Base-by-base conservation (phyloP, 2,888 invertebrate genomes). In the Dascillus cervinus region DNA sequence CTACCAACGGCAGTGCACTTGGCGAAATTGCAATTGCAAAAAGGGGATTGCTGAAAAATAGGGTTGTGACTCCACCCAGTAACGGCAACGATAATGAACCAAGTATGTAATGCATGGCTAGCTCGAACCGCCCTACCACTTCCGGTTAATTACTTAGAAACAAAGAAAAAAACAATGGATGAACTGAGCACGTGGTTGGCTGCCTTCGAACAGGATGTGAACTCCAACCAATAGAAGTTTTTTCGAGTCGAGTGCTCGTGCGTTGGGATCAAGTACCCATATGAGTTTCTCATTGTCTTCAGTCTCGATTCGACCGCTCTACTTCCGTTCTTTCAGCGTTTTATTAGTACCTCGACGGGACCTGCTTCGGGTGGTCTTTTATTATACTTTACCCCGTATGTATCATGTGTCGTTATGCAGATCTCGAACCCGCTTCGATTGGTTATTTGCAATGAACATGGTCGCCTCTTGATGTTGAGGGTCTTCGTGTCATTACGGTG, bases 121-220 rank as follows among this genome's bases (percentile, higher is more conserved):
- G 50, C 41, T 38, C 43, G 53, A 46, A 46, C 54, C 57, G 56
- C 57, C 58, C 56, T 52, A 47, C 54, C 51, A 55, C 58, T 57
- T 57, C 60, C 60, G 53, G 53, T 50, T 59, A 58, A 60, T 60
- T 59, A 60, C 54, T 43, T 46, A 51, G 52, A 54, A 55, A 56
- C 53, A 53, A 52, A 49, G 40, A 43, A 57, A 59, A n/a, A 61
- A 59, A 61, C 60, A 58, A 55, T 56, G 48, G 56, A 51, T 46
- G 50, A 48, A 42, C 43, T 34, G 19, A 44, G 44, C 50, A 47
- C 56, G 52, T 52, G 58, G 58, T 59, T 61, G 60, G 62, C 43
- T 52, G 59, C 46, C 43, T 47, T 40, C 39, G 44, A 43, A 47
- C 55, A 53, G 54, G 53, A 58, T 52, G 52, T 44, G 32, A 39